Evolutionary conservation across 2,113 vertebrate species (phyloP).

Genomic region (Gymnogyps californianus): DNA sequence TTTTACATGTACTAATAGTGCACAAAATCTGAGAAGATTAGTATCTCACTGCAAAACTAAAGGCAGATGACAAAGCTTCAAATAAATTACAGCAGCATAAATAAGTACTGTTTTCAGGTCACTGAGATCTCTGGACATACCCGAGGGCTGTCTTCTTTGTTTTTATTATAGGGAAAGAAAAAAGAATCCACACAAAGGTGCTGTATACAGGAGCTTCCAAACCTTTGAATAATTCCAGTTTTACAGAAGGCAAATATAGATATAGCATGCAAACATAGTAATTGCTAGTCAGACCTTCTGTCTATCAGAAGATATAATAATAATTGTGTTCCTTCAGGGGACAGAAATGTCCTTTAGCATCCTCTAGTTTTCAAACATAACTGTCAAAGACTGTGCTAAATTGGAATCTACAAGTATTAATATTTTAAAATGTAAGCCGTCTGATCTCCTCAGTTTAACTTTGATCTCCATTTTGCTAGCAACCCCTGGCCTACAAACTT

Average conservation of each 20-base stretch:
- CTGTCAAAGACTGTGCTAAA: neutral
- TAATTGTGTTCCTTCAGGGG: neutral
- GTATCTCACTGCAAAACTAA: conserved; percentile 62
- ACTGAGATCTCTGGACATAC: conserved; percentile 56
- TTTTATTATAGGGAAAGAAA: neutral
- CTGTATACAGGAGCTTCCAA: neutral
- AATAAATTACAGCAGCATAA: conserved; percentile 43
- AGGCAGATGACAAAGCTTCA: conserved; percentile 65
- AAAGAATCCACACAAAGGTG: neutral
- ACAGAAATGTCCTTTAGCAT: neutral
- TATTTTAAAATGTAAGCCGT: neutral
- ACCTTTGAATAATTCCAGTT: neutral
- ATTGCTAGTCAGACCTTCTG: neutral
- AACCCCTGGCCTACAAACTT: neutral
- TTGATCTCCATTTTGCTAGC: neutral
- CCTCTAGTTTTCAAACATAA: neutral
- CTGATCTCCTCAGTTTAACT: neutral
- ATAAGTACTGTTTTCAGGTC: conserved; percentile 50
- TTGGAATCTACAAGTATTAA: neutral
- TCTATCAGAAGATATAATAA: neutral
- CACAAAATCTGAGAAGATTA: conserved; percentile 73
- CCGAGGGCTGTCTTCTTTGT: neutral
- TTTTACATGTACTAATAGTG: conserved; percentile 71
- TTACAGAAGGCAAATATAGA: neutral
- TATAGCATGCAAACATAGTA: neutral